Evolutionary conservation across 1,140 invertebrate species (phyloP).

Genomic region (Hypothenemus hampei): DNA sequence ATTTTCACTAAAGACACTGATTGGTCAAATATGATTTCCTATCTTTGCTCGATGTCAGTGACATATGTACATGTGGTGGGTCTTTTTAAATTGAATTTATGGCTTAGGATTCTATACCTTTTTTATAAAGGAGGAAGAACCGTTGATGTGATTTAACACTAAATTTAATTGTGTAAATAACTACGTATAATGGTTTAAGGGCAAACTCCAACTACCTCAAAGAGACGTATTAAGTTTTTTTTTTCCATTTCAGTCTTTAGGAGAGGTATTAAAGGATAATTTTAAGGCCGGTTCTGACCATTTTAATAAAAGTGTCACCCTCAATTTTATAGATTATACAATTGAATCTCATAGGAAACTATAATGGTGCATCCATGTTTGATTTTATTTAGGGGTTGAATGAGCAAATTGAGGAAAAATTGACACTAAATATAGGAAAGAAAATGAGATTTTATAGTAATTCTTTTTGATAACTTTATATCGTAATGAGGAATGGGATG

Average conservation of each 20-base stretch:
- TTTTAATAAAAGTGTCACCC: conserved; percentile 41
- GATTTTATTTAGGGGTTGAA: conserved; percentile 39
- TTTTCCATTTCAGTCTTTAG: neutral
- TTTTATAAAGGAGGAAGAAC: conserved; percentile 31
- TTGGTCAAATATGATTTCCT: neutral
- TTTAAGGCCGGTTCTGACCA: conserved; percentile 26
- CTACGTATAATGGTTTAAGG: conserved; percentile 39
- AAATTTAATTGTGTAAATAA: conserved; percentile 42
- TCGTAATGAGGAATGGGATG: too few species aligned
- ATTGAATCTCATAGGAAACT: conserved; percentile 33
- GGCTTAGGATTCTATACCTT: conserved; percentile 17
- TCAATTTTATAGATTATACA: conserved; percentile 30
- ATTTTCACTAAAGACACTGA: neutral
- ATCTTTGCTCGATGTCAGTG: neutral
- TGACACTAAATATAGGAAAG: too few species aligned
- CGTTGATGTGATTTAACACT: conserved; percentile 36
- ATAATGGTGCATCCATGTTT: conserved; percentile 37
- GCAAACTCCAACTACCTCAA: conserved; percentile 31
- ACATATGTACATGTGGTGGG: conserved; percentile 18
- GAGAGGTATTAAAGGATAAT: neutral
- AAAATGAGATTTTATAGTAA: too few species aligned
- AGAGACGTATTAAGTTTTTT: neutral
- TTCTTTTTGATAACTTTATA: too few species aligned
- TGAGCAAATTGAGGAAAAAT: conserved; percentile 37
- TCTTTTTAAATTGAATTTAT: conserved; percentile 9